These are phyloP conservation scores for Condylura cristata DNA, from an alignment of 2,113 vertebrate genomes.

Conservation along the genomic window DNA sequence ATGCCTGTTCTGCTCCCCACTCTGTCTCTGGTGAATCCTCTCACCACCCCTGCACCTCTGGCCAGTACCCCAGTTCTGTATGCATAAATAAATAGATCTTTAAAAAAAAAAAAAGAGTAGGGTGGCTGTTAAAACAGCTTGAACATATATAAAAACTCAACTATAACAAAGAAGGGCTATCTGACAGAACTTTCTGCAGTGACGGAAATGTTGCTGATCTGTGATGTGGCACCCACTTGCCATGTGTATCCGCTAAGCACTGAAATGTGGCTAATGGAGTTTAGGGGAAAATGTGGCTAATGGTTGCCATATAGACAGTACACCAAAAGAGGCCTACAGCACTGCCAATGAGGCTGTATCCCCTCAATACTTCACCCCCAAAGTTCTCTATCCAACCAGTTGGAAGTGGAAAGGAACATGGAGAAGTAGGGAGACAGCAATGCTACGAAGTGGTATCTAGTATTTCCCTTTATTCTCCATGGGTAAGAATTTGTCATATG, in stretches of 20 bases:
- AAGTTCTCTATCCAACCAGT: neutral
- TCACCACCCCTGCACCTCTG: too few relatives aligned
- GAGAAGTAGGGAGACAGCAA: accelerated
- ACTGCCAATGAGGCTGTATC: neutral
- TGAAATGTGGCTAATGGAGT: neutral
- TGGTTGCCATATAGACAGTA: neutral
- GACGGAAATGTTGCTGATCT: neutral
- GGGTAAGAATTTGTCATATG: neutral
- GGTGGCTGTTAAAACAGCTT: neutral
- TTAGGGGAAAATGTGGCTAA: too few relatives aligned
- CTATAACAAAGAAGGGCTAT: neutral
- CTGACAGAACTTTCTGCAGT: neutral
- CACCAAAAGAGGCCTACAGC: neutral
- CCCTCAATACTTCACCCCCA: neutral
- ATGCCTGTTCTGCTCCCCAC: too few relatives aligned
- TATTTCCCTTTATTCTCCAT: neutral
- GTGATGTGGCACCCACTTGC: neutral
- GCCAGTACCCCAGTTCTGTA: too few relatives aligned
- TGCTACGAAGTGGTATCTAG: neutral
- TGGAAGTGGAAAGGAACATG: neutral
- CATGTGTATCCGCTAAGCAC: accelerated
- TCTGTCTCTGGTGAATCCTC: too few relatives aligned
- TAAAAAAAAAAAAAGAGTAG: too few relatives aligned
- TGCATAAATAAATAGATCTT: too few relatives aligned
- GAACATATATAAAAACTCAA: neutral